phyloP scores from a whole-genome alignment of 2,888 invertebrate genomes.

The Neoitamus cyanurus region DNA sequence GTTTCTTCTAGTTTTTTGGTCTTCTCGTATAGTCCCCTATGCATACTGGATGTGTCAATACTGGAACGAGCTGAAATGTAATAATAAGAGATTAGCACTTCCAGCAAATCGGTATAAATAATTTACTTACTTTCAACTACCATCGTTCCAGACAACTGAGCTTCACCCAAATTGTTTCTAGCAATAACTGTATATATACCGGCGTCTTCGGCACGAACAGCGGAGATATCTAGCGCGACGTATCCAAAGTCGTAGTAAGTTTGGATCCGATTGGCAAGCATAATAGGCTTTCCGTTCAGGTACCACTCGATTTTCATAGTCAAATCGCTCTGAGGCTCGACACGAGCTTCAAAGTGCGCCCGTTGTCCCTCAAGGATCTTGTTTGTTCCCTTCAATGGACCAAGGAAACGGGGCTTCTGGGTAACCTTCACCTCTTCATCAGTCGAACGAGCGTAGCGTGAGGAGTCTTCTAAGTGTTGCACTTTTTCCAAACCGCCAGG shows the following conservation, averaged over 20 bases:
- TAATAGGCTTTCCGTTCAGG: constrained; percentile 92
- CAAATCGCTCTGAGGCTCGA: constrained; percentile 94
- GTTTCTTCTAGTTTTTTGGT: constrained; percentile 87
- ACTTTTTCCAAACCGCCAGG: constrained; percentile 93
- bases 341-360: constrained; percentile 94
- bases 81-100: not conserved
- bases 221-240: constrained; percentile 93
- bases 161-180: constrained; percentile 90
- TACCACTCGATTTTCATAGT: constrained; percentile 97
- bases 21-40: constrained; percentile 86
- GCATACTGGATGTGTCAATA: constrained; percentile 91
- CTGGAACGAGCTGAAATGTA: constrained; percentile 80
- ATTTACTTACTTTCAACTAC: constrained; percentile 84
- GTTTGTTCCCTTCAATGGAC: constrained; percentile 91
- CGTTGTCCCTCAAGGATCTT: constrained; percentile 93
- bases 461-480: constrained; percentile 87
- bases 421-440: constrained; percentile 81
- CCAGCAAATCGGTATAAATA: not conserved
- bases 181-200: constrained; percentile 95
- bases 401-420: constrained; percentile 87
- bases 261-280: constrained; percentile 90
- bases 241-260: constrained; percentile 97
- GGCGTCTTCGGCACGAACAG: constrained; percentile 91
- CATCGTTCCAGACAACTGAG: constrained; percentile 85
- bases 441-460: constrained; percentile 74